Conservation (phyloP, 2,113 vertebrate species). For the Octodon degus region DNA sequence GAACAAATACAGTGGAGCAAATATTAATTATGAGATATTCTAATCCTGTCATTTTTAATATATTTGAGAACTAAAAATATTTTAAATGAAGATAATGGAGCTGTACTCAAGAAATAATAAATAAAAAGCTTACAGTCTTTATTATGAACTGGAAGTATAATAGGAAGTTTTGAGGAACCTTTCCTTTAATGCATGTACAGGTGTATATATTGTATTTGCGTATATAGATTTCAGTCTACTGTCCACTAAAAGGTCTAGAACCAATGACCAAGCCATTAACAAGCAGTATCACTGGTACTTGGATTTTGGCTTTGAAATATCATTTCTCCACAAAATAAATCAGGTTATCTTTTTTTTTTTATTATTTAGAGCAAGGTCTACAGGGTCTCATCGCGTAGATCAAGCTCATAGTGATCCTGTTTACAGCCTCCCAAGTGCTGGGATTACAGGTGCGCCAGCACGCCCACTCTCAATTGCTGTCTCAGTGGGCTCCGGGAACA, state of each 20-base stretch:
- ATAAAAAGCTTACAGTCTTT: neutral
- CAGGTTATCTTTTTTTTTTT: neutral
- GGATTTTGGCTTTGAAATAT: neutral
- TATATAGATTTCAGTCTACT: neutral
- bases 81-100: neutral
- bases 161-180: neutral
- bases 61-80: neutral
- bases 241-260: neutral
- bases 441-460: no score
- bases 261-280: neutral
- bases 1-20: neutral
- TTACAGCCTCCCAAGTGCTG: no score
- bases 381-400: no score
- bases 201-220: neutral
- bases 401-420: no score
- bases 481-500: no score
- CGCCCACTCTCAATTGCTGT: no score
- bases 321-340: neutral
- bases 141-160: neutral
- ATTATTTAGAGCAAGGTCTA: no score
- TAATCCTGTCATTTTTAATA: neutral
- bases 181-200: neutral
- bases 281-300: neutral
- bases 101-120: neutral
- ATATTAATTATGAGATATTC: constrained; percentile 24